A percentile compares a stretch with the other conserved stretches of the same genome.
These are phyloP conservation scores for Ctenopoma multispine DNA, from an alignment of 2,797 vertebrate species.

Conservation along the genomic window DNA sequence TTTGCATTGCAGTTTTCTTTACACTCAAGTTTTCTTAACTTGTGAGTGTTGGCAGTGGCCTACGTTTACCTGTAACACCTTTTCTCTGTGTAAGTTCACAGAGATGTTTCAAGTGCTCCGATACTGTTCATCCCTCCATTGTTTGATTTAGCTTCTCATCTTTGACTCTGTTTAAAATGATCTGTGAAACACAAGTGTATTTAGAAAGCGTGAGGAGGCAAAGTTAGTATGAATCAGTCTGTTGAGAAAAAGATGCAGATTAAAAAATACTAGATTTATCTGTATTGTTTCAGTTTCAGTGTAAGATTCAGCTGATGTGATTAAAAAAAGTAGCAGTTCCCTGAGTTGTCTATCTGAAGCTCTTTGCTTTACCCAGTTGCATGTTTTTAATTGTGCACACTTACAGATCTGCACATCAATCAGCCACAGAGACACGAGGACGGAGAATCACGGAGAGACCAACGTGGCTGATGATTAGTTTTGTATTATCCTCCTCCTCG, in stretches of 20 bases:
- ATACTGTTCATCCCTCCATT: too few relatives aligned
- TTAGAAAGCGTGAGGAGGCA: too few relatives aligned
- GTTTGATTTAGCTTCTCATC: too few relatives aligned
- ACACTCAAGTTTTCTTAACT: too few relatives aligned
- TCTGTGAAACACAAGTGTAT: too few relatives aligned
- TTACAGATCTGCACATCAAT: neutral
- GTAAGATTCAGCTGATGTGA: conserved; percentile 5
- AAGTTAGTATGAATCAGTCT: neutral
- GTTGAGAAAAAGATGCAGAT: neutral
- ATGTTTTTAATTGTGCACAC: conserved; percentile 31
- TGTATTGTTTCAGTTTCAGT: neutral
- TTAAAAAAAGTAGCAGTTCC: neutral
- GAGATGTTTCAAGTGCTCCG: too few relatives aligned
- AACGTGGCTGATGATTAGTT: neutral
- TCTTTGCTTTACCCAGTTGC: conserved; percentile 35
- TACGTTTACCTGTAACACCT: too few relatives aligned
- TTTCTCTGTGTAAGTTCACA: too few relatives aligned
- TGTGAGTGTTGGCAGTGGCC: too few relatives aligned
- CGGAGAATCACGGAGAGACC: conserved; percentile 9
- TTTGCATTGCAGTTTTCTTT: too few relatives aligned
- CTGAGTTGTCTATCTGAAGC: neutral
- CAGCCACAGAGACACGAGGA: conserved; percentile 14
- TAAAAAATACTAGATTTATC: neutral
- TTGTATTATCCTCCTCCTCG: neutral
- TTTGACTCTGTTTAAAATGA: too few relatives aligned